Base-by-base conservation (phyloP, 1,140 invertebrate species). In the Ephestia elutella region DNA sequence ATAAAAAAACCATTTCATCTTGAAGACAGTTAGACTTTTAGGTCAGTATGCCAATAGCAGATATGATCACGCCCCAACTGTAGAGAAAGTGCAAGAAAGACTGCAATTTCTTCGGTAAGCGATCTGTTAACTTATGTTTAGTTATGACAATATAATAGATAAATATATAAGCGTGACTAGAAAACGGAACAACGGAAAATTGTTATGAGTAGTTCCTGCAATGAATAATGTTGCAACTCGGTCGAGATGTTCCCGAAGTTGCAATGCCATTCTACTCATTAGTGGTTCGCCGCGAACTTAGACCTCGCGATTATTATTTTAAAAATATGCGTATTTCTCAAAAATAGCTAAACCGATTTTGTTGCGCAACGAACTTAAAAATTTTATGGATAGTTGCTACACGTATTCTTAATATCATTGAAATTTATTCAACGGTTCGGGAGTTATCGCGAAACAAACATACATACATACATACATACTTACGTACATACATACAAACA, bases 51-150 rank as follows among this genome's bases (percentile, higher is more conserved):
- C 50, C 21, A 25, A 53, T 53, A 53, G 30, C 30, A 32, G 30
- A 53, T 53, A 53, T 2, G 13, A 50, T 50, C 13, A 18, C 28
- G 20, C 49, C 28, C 9, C 25, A 15, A 17, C 25, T 19, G n/a
- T 25, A 49, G 56, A 57, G 56, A 58, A 58, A 58, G 56, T 58
- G 8, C 49, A 49, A 32, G 56, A 58, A 57, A 58, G 28, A 53
- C 56, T 35, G 28, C 49, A 58, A 58, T 58, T 58, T 58, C 25
- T 49, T 18, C 30, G 35, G 56, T 58, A 51, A 58, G 49, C 56
- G 28, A 58, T 58, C 56, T 49, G 56, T 49, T 19, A 58, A 58
- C 20, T 58, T 57, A 32, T 30, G 44, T 50, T 25, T 53, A 53
- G 18, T 30, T 49, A 49, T 57, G 20, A 48, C 56, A 30, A 57